Conservation (phyloP, 2,797 vertebrate species). For the Adelosebastes latens region DNA sequence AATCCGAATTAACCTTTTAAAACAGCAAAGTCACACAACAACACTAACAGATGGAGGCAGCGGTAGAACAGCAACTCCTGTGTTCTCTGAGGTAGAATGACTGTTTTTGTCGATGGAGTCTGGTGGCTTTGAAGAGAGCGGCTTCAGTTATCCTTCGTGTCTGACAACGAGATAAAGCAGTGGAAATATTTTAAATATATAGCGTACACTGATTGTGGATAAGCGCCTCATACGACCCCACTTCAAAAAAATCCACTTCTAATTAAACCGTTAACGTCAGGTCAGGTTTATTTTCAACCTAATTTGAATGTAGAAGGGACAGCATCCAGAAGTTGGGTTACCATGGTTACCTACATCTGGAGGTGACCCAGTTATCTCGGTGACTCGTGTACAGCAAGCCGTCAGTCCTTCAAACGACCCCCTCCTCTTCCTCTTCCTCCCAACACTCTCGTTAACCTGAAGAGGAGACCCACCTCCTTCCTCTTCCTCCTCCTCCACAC, state of each 20-base stretch:
- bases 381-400: constrained; percentile 68
- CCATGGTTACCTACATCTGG: constrained; percentile 70
- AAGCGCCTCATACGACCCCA: too few species aligned
- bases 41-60: too few species aligned
- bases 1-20: too few species aligned
- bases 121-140: too few species aligned
- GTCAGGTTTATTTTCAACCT: constrained; percentile 44
- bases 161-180: not conserved
- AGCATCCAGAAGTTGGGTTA: constrained; percentile 53
- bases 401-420: constrained; percentile 73
- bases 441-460: not conserved
- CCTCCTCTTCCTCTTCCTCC: not conserved
- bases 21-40: too few species aligned
- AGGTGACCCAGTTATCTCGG: constrained; percentile 61
- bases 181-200: not conserved
- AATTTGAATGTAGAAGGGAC: constrained; percentile 20
- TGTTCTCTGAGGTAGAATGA: too few species aligned
- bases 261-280: not conserved
- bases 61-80: too few species aligned
- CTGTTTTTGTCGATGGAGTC: too few species aligned
- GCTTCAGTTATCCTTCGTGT: too few species aligned
- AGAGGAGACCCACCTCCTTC: constrained; percentile 5
- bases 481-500: not conserved
- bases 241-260: not conserved
- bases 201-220: not conserved